These are phyloP conservation scores for Lamprotornis superbus DNA, from an alignment of 2,113 vertebrate species.

Conservation along the genomic window DNA sequence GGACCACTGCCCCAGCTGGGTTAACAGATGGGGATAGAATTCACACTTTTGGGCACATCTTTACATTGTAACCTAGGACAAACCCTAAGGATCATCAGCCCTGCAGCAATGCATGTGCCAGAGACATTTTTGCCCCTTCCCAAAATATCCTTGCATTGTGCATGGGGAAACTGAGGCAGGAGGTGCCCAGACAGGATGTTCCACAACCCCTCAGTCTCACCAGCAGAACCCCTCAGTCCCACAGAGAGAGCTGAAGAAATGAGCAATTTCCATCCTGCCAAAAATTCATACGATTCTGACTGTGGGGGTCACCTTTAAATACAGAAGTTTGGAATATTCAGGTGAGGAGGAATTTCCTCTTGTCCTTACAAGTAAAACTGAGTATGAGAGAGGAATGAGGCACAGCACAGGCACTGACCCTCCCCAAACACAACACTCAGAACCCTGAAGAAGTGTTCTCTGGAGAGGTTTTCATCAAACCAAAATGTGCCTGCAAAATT, in stretches of 20 bases:
- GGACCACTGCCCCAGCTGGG: too few relatives aligned
- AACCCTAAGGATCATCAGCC: accelerated
- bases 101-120: accelerated
- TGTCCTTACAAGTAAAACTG: background rate
- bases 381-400: background rate
- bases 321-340: accelerated
- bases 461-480: background rate
- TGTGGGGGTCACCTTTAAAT: background rate
- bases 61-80: too few relatives aligned
- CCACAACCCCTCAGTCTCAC: background rate
- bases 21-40: too few relatives aligned
- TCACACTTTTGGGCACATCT: too few relatives aligned
- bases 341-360: background rate
- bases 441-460: background rate
- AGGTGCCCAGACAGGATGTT: too few relatives aligned
- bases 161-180: background rate
- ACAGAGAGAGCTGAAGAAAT: background rate
- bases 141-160: accelerated
- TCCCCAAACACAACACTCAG: accelerated
- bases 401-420: background rate
- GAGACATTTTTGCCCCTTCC: accelerated
- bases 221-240: background rate
- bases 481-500: background rate
- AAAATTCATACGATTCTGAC: background rate
- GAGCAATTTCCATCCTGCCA: background rate